Base-by-base conservation (phyloP, 2,888 invertebrate genomes). In the Aspidapion aeneum region DNA sequence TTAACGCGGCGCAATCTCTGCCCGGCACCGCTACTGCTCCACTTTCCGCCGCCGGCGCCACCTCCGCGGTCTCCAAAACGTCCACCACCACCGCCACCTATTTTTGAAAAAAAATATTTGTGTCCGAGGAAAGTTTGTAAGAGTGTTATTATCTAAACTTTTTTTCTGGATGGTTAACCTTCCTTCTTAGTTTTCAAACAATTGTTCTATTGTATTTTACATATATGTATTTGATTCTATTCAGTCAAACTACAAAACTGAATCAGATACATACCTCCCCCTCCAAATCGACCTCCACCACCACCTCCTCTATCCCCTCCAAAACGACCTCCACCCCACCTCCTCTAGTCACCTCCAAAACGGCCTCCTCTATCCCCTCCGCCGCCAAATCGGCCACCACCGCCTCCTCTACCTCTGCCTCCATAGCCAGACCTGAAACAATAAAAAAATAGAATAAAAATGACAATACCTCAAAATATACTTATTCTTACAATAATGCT, bases 1-100 rank as follows among this genome's bases (percentile, higher is more conserved):
- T 89, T 72, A 84, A 56, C 87, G 67, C 83, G 84, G 22, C 87
- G 80, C 19, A 85, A 83, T 3, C 84, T 83, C 21, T 85, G 82
- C 21, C 85, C 83, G 18, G 72, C 73, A n/a, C 73, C 68, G 52
- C 72, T 73, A 71, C 78, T 78, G 73, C 75, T 74, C 73, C 77
- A 76, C 5, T 65, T 61, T 18, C 66, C 58, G n/a, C 62, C 58
- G 18, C 16, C 17, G 3, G 5, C 19, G 17, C 66, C 63, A 48
- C 72, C 72, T n/a, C 52, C 52, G n/a, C 78, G 77, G 18, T 80
- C 80, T 1, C 77, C 75, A 18, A 80, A 79, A 1, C 80, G 79
- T 66, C 78, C 76, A 70, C 74, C 72, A 22, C 52, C 5, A 17
- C 58, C 58, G 19, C 56, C 56, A 9, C 56, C 35, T n/a, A n/a